A percentile compares a stretch with the other conserved stretches of the same genome.
Evolutionary conservation across 1,140 invertebrate species (phyloP).

Genomic region (Araneus ventricosus): DNA sequence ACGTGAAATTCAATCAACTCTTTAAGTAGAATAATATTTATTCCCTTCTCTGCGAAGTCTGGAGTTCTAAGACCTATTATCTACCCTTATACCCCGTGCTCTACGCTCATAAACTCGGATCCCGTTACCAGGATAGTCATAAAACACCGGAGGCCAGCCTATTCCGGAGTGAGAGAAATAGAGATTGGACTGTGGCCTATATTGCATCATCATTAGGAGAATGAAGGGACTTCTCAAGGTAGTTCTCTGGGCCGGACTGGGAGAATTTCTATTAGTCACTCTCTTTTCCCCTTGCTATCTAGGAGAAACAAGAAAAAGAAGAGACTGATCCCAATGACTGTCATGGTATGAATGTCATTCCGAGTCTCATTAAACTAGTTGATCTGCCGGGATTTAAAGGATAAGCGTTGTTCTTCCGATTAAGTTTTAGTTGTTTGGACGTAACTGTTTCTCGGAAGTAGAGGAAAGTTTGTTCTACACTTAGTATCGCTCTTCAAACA

Average conservation of each 20-base stretch:
- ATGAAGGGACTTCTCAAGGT: not conserved
- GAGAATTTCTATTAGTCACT: not conserved
- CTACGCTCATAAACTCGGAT: not conserved
- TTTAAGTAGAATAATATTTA: not conserved
- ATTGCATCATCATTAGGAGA: slow-evolving; percentile 26
- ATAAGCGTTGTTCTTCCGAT: not conserved
- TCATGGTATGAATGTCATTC: not conserved
- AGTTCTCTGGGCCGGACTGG: not conserved
- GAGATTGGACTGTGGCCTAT: not conserved
- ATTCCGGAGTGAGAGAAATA: not conserved
- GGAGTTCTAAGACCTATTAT: too few species aligned
- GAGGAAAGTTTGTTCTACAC: not conserved
- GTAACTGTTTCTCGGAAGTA: not conserved
- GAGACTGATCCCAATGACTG: not conserved
- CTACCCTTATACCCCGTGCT: not conserved
- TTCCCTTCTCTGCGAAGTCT: too few species aligned
- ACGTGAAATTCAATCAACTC: not conserved
- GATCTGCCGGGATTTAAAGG: not conserved
- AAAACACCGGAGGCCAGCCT: not conserved
- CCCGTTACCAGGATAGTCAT: not conserved
- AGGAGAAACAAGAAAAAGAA: not conserved
- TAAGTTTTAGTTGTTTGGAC: not conserved
- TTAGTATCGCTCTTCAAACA: not conserved
- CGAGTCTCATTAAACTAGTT: not conserved
- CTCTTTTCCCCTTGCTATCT: not conserved